Percentiles rank a stretch among this genome's conserved stretches.
Evolutionary conservation across 2,113 vertebrate species (phyloP).

Genomic region (Anas platyrhynchos): DNA sequence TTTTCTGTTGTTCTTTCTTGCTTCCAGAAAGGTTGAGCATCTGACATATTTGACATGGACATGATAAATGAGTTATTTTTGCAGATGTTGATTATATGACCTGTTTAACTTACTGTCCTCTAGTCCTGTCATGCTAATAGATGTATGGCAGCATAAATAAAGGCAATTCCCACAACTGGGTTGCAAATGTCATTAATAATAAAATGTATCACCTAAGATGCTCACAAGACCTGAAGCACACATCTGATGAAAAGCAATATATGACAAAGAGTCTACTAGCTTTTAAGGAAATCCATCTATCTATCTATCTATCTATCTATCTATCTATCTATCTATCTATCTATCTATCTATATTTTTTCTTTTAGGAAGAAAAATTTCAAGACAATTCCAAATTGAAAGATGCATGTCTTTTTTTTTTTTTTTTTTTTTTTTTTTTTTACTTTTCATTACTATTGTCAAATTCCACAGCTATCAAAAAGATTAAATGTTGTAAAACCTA

Average conservation of each 20-base stretch:
- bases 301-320: too few relatives aligned
- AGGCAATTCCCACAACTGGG: slow-evolving; percentile 23
- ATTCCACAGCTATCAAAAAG: background rate
- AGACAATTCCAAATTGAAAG: background rate
- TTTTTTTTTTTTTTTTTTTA: background rate
- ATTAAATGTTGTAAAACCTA: background rate
- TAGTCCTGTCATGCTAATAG: slow-evolving; percentile 51
- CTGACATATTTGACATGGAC: slow-evolving; percentile 63
- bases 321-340: too few relatives aligned
- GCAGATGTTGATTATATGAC: slow-evolving; percentile 66
- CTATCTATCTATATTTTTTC: background rate
- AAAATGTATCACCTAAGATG: background rate
- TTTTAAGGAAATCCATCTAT: background rate
- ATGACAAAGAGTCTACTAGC: background rate
- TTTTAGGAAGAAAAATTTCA: background rate
- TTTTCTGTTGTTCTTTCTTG: slow-evolving; percentile 55
- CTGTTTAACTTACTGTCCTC: slow-evolving; percentile 45
- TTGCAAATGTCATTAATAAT: background rate
- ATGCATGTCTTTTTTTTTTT: background rate
- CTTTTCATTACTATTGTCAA: background rate
- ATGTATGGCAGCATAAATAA: slow-evolving; percentile 50
- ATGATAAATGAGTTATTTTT: slow-evolving; percentile 75
- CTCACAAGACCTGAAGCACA: background rate
- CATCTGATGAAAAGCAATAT: background rate
- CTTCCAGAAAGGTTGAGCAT: slow-evolving; percentile 40